These are phyloP conservation scores for Chymomyza costata DNA, from an alignment of 1,140 invertebrate genomes.

Conservation along the genomic window DNA sequence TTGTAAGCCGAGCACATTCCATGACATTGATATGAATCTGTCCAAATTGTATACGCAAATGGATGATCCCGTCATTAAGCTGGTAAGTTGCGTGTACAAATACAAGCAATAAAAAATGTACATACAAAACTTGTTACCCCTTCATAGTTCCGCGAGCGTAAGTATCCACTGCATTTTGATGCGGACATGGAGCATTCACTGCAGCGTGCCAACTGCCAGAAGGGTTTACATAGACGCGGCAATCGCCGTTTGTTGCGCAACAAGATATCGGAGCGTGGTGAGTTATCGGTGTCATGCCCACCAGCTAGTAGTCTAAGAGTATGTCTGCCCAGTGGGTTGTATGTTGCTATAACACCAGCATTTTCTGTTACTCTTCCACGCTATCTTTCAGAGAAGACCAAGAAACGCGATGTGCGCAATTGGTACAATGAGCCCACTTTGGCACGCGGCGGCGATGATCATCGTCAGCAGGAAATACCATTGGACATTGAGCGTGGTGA, in stretches of 20 bases:
- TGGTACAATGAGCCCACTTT: constrained; percentile 61
- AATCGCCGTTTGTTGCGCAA: constrained; percentile 67
- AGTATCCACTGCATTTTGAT: constrained; percentile 76
- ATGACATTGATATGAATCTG: constrained; percentile 69
- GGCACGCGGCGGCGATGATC: constrained; percentile 46
- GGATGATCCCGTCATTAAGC: constrained; percentile 73
- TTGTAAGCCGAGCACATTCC: constrained; percentile 67
- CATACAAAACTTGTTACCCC: constrained; percentile 9
- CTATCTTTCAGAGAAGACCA: constrained; percentile 66
- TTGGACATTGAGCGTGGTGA: constrained; percentile 80
- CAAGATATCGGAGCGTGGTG: constrained; percentile 70
- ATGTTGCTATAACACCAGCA: constrained; percentile 14
- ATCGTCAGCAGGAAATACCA: constrained; percentile 57
- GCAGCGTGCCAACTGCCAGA: constrained; percentile 71
- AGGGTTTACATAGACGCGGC: constrained; percentile 57
- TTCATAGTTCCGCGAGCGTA: constrained; percentile 76
- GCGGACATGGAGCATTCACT: constrained; percentile 69
- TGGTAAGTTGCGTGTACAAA: constrained; percentile 46
- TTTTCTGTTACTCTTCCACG: background rate
- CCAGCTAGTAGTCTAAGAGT: background rate
- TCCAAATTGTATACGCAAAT: constrained; percentile 71
- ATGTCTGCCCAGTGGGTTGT: constrained; percentile 21
- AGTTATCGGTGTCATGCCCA: constrained; percentile 24
- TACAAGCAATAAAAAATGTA: background rate
- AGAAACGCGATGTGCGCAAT: constrained; percentile 74